These are phyloP conservation scores for Petroica traversi DNA, from an alignment of 2,113 vertebrate genomes.

Conservation along the genomic window DNA sequence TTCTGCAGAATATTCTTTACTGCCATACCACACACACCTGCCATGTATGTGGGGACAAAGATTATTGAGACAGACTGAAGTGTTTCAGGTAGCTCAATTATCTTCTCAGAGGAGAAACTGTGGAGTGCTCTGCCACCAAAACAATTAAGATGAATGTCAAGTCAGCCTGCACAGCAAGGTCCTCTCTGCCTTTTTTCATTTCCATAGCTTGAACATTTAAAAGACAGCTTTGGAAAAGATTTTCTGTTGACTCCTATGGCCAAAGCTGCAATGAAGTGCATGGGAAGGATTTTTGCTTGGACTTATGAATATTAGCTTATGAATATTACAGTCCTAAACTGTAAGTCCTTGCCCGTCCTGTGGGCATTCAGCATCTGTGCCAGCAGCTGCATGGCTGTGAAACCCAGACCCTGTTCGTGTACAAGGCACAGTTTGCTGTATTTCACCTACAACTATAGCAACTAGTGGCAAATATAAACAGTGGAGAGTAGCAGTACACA, in stretches of 20 bases:
- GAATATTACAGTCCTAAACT: background rate
- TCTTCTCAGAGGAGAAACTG: background rate
- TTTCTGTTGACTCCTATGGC: background rate
- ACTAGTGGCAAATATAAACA: background rate
- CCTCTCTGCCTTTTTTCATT: background rate
- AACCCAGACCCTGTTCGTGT: background rate
- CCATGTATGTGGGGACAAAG: background rate
- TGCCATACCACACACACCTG: background rate
- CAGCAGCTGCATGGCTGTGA: background rate
- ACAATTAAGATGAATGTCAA: background rate
- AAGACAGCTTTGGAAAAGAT: background rate
- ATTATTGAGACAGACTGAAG: background rate
- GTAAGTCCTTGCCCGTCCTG: background rate
- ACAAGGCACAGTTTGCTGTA: background rate
- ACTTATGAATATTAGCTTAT: background rate
- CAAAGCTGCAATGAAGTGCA: background rate
- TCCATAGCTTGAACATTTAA: background rate
- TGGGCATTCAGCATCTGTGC: background rate
- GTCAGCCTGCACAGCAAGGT: background rate
- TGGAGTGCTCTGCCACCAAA: background rate
- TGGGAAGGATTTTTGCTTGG: background rate
- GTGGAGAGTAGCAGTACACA: constrained; percentile 19
- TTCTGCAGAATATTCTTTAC: background rate
- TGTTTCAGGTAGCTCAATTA: background rate
- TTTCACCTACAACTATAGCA: background rate